Percentiles rank a stretch among this genome's conserved stretches.
These are phyloP conservation scores for Smittia sp. DNA, from an alignment of 2,888 invertebrate species.

Conservation along the genomic window DNA sequence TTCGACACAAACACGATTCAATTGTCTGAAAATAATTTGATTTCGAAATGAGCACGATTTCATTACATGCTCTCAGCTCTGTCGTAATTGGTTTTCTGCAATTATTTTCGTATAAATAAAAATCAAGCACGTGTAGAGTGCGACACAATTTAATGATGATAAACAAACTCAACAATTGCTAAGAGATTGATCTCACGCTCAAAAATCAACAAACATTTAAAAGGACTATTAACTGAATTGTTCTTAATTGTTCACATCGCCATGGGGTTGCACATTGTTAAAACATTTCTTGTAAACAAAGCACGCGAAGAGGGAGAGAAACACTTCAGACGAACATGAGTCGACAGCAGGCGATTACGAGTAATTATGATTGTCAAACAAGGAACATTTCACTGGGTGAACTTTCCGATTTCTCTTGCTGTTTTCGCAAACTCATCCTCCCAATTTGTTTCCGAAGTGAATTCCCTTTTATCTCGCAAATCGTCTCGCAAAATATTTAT, in stretches of 20 bases:
- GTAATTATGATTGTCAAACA: too few species aligned
- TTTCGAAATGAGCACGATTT: conserved; percentile 10
- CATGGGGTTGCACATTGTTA: conserved; percentile 18
- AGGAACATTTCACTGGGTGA: too few species aligned
- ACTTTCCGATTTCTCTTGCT: too few species aligned
- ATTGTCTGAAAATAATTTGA: conserved; percentile 26
- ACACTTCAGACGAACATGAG: neutral
- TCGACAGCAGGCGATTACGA: neutral
- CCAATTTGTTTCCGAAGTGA: too few species aligned
- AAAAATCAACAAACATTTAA: conserved; percentile 8
- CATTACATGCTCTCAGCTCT: neutral
- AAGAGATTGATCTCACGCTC: neutral
- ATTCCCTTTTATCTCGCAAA: too few species aligned
- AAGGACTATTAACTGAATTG: conserved; percentile 34
- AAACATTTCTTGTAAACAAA: conserved; percentile 12
- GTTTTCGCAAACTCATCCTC: too few species aligned
- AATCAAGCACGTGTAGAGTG: conserved; percentile 28
- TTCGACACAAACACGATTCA: conserved; percentile 13
- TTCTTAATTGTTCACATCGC: conserved; percentile 28
- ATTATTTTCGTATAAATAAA: conserved; percentile 20
- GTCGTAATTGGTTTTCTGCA: conserved; percentile 22
- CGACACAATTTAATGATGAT: neutral
- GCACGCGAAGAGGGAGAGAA: neutral
- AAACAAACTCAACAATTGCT: conserved; percentile 8
- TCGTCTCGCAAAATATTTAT: too few species aligned